These are phyloP conservation scores for Acanthopagrus latus DNA, from an alignment of 2,797 vertebrate species.

Conservation along the genomic window DNA sequence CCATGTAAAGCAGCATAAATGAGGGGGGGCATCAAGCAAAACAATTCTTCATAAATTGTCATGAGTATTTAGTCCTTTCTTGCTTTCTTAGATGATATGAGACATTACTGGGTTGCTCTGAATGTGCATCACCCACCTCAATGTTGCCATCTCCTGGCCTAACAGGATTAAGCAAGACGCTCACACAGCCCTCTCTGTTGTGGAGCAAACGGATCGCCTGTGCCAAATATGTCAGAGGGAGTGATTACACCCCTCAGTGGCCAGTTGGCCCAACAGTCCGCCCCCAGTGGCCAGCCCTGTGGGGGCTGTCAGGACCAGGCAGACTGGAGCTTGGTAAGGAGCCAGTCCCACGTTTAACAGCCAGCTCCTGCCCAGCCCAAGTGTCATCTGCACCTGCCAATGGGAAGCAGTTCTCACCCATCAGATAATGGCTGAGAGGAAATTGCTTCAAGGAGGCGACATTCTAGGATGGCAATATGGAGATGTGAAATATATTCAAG, in stretches of 20 bases:
- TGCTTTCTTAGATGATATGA: slow-evolving; percentile 40
- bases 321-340: slow-evolving; percentile 73
- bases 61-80: slow-evolving; percentile 34
- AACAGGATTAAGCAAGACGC: slow-evolving; percentile 69
- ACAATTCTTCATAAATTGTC: slow-evolving; percentile 22
- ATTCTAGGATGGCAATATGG: slow-evolving; percentile 76
- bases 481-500: slow-evolving; percentile 79
- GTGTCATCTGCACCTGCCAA: slow-evolving; percentile 81
- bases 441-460: slow-evolving; percentile 84
- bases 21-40: slow-evolving; percentile 1
- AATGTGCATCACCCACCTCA: slow-evolving; percentile 74
- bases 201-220: slow-evolving; percentile 64
- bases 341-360: slow-evolving; percentile 76
- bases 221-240: slow-evolving; percentile 84
- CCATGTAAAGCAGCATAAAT: not conserved
- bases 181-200: slow-evolving; percentile 55
- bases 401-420: slow-evolving; percentile 76
- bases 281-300: slow-evolving; percentile 78
- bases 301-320: slow-evolving; percentile 75
- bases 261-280: slow-evolving; percentile 82
- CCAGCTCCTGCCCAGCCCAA: slow-evolving; percentile 75
- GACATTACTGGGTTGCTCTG: slow-evolving; percentile 37
- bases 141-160: slow-evolving; percentile 85
- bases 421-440: slow-evolving; percentile 84
- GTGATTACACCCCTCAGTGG: slow-evolving; percentile 83